These are phyloP conservation scores for Cairina moschata DNA, from an alignment of 2,113 vertebrate genomes.

Conservation along the genomic window DNA sequence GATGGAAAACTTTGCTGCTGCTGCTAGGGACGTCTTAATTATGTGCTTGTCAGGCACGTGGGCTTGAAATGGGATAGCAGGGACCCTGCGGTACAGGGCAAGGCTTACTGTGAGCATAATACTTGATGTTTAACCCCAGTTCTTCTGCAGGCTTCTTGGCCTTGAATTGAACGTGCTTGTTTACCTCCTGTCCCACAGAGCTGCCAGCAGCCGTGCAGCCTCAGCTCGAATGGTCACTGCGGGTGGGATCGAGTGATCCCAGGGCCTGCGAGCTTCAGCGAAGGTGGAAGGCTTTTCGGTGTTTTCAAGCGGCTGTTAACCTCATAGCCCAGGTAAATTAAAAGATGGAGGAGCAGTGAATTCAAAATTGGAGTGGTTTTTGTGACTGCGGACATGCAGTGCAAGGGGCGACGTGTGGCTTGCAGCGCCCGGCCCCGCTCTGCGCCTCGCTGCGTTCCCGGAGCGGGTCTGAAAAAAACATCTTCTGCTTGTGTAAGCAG, in stretches of 20 bases:
- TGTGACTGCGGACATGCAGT: neutral
- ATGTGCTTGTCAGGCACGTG: neutral
- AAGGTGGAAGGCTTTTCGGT: neutral
- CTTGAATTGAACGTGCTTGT: neutral
- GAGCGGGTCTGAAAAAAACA: neutral
- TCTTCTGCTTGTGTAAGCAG: slow-evolving; percentile 30
- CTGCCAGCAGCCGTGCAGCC: neutral
- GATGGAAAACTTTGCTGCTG: neutral
- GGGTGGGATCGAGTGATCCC: neutral
- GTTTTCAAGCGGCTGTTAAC: neutral
- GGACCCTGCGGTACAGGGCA: neutral
- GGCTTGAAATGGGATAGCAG: neutral
- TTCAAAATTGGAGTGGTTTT: neutral
- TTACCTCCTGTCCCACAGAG: neutral
- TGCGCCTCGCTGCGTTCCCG: neutral
- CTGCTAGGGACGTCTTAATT: neutral
- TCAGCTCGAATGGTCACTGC: neutral
- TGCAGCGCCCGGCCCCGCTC: neutral
- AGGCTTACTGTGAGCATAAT: neutral
- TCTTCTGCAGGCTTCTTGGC: neutral
- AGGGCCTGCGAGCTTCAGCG: neutral
- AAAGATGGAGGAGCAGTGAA: neutral
- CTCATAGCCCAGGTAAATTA: neutral
- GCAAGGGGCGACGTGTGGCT: neutral
- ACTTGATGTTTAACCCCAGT: neutral